Conservation (phyloP, 2,797 vertebrate species). For the Molossus alvarezi region DNA sequence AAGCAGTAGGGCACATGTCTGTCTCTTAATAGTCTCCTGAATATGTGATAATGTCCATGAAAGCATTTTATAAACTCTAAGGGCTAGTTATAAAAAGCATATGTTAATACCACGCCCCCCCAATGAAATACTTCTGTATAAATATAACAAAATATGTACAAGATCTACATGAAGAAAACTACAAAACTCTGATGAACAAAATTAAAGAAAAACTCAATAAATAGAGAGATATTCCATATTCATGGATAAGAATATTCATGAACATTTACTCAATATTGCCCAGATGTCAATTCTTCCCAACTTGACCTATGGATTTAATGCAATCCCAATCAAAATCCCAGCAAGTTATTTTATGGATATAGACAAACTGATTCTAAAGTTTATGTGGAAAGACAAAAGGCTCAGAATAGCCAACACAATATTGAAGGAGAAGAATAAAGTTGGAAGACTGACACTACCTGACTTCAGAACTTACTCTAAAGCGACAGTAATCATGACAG, state of each 20-base stretch:
- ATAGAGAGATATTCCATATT: neutral
- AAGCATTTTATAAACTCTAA: slow-evolving; percentile 27
- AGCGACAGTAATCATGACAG: neutral
- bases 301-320: neutral
- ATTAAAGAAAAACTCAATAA: neutral
- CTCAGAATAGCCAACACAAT: neutral
- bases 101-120: neutral
- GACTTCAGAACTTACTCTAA: neutral
- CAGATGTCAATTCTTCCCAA: slow-evolving; percentile 13
- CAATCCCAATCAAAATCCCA: neutral
- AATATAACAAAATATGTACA: neutral
- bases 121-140: neutral
- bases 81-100: slow-evolving; percentile 25
- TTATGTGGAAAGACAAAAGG: neutral
- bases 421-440: neutral
- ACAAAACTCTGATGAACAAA: neutral
- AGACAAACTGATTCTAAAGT: neutral
- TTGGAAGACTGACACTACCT: neutral
- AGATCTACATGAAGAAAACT: neutral
- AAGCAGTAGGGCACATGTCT: neutral
- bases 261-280: neutral
- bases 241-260: neutral
- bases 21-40: neutral
- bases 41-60: neutral
- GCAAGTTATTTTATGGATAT: neutral